Evolutionary conservation across 2,113 vertebrate genomes (phyloP), one percentile per base, ranked within the genome.

Genomic region (Bujurquina vittata): DNA sequence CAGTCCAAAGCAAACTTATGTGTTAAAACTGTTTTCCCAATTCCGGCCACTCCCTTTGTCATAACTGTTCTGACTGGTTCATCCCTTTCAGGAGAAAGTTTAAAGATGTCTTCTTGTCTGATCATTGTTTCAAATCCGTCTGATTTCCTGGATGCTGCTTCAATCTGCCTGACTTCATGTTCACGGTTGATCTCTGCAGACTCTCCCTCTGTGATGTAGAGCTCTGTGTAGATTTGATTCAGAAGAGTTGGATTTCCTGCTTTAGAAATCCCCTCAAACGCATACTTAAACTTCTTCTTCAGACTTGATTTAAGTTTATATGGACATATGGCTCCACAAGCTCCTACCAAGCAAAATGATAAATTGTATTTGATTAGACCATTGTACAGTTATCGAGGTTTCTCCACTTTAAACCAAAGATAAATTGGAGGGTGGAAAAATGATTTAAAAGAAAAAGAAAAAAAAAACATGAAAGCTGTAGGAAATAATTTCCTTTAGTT

Each of bases 121-220:
- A 65, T 65, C 23, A 10, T 26, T 65, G 2, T n/a, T 10, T 43
- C 37, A 17, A 6, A 43, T 43, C 37, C 62, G 23, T 29, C 40
- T 46, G 77, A 20, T 52, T 75, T 79, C 31, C 59, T 37, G 37
- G 56, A 75, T 5, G 54, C 59, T 65, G 1, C 8, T 82, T 91
- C 87, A 62, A 92, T 90, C 74, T 84, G 87, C 77, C 57, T 91
- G 46, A 89, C 54, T 59, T 92, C 91, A 56, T 93, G 91, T 37
- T 90, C 79, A 0, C 7, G 11, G 14, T 77, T 87, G 55, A 90
- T 62, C 43, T 58, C 11, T 56, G 6, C 3, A 29, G 59, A 5
- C 12, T 14, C 79, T 17, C 0, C 40, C 2, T 86, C 83, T 59
- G 82, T 91, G 81, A 93, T 85, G 67, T 83, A 84, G 59, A 90